Base-by-base conservation (phyloP, 2,797 vertebrate genomes). In the Streptopelia turtur region DNA sequence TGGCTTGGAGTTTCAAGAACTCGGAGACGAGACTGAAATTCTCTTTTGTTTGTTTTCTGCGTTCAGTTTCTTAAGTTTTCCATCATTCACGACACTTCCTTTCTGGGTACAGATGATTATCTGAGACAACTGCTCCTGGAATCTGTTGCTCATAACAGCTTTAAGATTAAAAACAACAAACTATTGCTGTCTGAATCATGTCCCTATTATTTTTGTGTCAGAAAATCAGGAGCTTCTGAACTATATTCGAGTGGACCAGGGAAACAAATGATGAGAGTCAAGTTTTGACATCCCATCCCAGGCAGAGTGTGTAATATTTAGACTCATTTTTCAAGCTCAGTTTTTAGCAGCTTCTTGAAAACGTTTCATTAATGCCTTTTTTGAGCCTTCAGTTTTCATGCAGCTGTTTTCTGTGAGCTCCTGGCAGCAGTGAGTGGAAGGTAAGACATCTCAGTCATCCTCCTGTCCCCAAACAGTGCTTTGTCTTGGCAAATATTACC, bases 111-210 rank as follows among this genome's bases (percentile, higher is more conserved):
- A 85, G 92, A 74, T 92, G 11, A 37, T 66, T 57, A 89, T 94
- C 86, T 92, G 84, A 84, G 35, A 59, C 28, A 30, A 57, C 64
- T 70, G 6, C 68, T 92, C 49, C 90, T 83, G 91, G 64, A 87
- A 93, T 69, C 72, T 59, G 43, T 94, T 95, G 86, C 87, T 95
- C 84, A 89, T 65, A 86, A 83, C 33, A 89, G 68, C 59, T 86
- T 85, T 81, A 47, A 56, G 71, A 80, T 85, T 56, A 69, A 94
- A 92, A 87, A 24, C 31, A 85, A 83, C 82, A 83, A 78, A 72
- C 64, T 57, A 47, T 0, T 64, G 37, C 61, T 86, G 61, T 66
- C 72, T 83, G 84, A 82, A 85, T 87, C 78, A 55, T 27, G 52
- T 33, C 43, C 41, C 63, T 69, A 27, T 72, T 75, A 47, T 55